Percentiles rank a stretch among this genome's conserved stretches.
phyloP scores from a whole-genome alignment of 2,888 invertebrate genomes.

The Perdita meconis region DNA sequence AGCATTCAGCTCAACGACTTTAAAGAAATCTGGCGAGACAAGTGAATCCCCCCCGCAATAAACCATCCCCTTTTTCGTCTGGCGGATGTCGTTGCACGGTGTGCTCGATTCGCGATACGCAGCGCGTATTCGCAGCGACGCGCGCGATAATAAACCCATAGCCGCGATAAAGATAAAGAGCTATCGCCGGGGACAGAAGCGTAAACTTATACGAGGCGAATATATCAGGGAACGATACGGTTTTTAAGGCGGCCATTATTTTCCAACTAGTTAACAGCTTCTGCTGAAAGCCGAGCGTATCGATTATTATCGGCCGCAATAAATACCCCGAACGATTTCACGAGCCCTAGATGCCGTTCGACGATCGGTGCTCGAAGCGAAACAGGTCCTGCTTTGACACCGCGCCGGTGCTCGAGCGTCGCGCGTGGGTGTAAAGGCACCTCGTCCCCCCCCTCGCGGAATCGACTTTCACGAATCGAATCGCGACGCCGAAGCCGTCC shows the following conservation, averaged over 20 bases:
- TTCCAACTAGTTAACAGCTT: constrained; percentile 55
- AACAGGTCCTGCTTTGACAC: constrained; percentile 59
- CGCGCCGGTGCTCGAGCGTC: constrained; percentile 18
- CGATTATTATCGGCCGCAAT: constrained; percentile 61
- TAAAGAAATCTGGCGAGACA: background rate
- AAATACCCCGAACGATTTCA: constrained; percentile 65
- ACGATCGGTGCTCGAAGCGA: constrained; percentile 41
- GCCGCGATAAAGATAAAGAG: constrained; percentile 54
- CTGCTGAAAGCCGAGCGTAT: constrained; percentile 45
- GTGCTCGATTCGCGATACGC: constrained; percentile 28
- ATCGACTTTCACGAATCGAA: constrained; percentile 70
- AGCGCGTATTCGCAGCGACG: constrained; percentile 8
- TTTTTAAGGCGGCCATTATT: constrained; percentile 62
- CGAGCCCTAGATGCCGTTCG: constrained; percentile 48
- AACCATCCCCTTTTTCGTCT: constrained; percentile 2
- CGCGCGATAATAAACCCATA: constrained; percentile 51
- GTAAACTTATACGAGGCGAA: constrained; percentile 59
- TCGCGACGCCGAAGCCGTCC: constrained; percentile 26
- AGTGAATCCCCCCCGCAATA: background rate
- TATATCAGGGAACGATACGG: constrained; percentile 59
- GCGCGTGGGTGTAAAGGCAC: constrained; percentile 42
- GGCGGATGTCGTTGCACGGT: constrained; percentile 1
- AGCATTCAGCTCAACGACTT: background rate
- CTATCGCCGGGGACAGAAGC: constrained; percentile 57
- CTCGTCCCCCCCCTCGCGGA: constrained; percentile 27